Conservation (phyloP, 2,888 invertebrate species). For the Nematopogon swammerdamellus region DNA sequence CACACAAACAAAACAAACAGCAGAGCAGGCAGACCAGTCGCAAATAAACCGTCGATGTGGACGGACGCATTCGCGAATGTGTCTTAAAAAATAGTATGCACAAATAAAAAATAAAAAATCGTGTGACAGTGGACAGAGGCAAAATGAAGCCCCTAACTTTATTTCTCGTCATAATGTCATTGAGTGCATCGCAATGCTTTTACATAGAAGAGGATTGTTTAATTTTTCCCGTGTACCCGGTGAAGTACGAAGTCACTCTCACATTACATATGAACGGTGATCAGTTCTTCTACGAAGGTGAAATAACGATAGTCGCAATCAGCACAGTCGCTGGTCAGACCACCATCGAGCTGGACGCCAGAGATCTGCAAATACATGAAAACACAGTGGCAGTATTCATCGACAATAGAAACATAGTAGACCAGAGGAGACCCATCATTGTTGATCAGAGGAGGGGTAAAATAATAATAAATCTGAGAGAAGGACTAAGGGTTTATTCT, state of each 20-base stretch:
- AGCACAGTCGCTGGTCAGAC: conserved; percentile 33
- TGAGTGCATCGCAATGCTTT: neutral
- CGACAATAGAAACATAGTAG: conserved; percentile 28
- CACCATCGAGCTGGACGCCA: conserved; percentile 33
- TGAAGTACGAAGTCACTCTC: conserved; percentile 38
- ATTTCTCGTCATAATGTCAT: too few species aligned
- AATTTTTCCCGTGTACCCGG: conserved; percentile 44
- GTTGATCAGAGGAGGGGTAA: conserved; percentile 25
- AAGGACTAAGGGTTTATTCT: conserved; percentile 18
- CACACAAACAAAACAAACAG: too few species aligned
- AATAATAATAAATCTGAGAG: conserved; percentile 29
- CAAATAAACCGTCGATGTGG: too few species aligned
- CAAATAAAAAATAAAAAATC: too few species aligned
- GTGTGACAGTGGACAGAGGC: too few species aligned
- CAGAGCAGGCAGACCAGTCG: too few species aligned
- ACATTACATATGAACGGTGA: conserved; percentile 27
- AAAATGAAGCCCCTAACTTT: too few species aligned
- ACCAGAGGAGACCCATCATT: conserved; percentile 28
- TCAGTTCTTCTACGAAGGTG: conserved; percentile 33
- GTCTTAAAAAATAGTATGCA: too few species aligned
- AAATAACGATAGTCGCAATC: conserved; percentile 35
- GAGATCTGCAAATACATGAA: conserved; percentile 25
- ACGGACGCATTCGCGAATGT: too few species aligned
- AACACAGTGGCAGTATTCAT: conserved; percentile 25
- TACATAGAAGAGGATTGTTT: conserved; percentile 36